Evolutionary conservation across 2,888 invertebrate species (phyloP), one percentile per base, ranked within the genome.

Genomic region (Acanthosepion esculentum): DNA sequence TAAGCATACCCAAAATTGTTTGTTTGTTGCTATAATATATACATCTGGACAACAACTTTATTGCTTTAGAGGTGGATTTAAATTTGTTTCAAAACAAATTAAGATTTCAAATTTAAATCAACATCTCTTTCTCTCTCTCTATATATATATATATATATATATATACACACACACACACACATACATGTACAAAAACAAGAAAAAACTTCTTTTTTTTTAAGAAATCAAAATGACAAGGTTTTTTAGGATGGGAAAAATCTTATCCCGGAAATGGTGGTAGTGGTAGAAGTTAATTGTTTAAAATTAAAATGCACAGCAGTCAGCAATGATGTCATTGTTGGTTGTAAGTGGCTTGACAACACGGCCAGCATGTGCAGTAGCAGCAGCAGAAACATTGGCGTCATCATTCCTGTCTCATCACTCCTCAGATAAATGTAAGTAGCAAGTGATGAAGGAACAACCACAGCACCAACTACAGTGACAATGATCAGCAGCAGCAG

Each of bases 241-340:
- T 78, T 78, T 78, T 33, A 78, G 78, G n/a, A 18, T n/a, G 78
- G 15, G 78, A 10, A 33, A 33, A 33, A 15, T 78, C n/a, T 78
- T 15, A 78, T 78, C 33, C 78, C 78, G 78, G 78, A 78, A 33
- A 78, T 78, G n/a, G 78, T 78, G 78, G 78, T 15, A 78, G 78
- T n/a, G 78, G 78, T 78, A 78, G 78, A 78, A 78, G 78, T 78
- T 78, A 78, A 78, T 78, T 78, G 78, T 78, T 78, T 78, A 33
- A 78, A 78, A 78, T 78, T 78, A 78, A 78, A 78, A 78, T 78
- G 78, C 78, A 78, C n/a, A 78, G 78, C 78, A 78, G 78, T n/a
- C 78, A 78, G 78, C 78, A 78, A 78, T 78, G 78, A 78, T 78
- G 78, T 78, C 78, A 78, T 78, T 78, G 78, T 78, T 78, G 78